Base-by-base conservation (phyloP, 2,113 vertebrate genomes). In the Camelus bactrianus region DNA sequence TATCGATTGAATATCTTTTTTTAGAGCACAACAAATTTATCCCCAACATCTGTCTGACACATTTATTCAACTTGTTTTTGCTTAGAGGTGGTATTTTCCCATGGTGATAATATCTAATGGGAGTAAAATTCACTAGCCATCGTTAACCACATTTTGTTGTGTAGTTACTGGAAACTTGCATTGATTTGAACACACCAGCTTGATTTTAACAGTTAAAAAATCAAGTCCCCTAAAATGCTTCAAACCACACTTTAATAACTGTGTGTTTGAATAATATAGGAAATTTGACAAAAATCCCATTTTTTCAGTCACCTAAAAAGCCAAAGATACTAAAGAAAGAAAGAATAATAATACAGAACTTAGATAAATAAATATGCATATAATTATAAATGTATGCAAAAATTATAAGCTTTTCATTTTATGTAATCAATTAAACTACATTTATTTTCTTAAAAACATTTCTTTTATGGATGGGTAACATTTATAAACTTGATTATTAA, bases 131-230 rank as follows among this genome's bases (percentile, higher is more conserved):
- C 30, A 85, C 94, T 90, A 88, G 62, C 22, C 28, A 42, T 81
- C 97, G 97, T 98, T 77, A 70, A 76, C 38, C 14, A 96, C 73
- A 95, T 96, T 69, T 35, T 96, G 26, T 94, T 97, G 75, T 42
- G 48, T n/a, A 95, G 54, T 97, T 97, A 95, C 70, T 96, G 93
- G 94, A 88, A 98, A 95, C 69, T 94, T 97, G 48, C n/a, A 54
- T 97, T 95, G 86, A 16, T 5, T 73, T 14, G 1, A 72, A 65
- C 4, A 60, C 6, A 93, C 4, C 3, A 54, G 3, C 9, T 92
- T 92, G 22, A 0, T 65, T 91, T 60, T 52, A 96, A 76, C 9
- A 9, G 13, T 32, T 95, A 91, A 50, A 83, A 82, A 46, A 69
- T 67, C 6, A 38, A 70, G 5, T 94, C 50, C 6, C 54, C 38